phyloP scores from a whole-genome alignment of 2,888 invertebrate species.

The Spodoptera exigua region DNA sequence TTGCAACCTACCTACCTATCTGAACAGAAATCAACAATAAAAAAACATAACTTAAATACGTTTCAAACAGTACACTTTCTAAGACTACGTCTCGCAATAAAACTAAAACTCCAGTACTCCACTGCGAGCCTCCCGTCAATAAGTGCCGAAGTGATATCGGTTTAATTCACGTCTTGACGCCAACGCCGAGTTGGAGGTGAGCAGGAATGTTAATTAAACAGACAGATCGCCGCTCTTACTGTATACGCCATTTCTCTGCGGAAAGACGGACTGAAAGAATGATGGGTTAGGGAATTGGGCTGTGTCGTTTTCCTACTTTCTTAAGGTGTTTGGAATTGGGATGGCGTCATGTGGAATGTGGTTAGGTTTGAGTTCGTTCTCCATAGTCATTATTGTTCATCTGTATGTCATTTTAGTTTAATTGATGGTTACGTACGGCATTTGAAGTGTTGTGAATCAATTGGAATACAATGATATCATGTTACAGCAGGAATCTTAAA shows the following conservation, averaged over 20 bases:
- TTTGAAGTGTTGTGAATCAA: no score
- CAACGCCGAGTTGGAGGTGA: constrained; percentile 65
- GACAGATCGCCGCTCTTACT: constrained; percentile 70
- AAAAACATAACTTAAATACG: no score
- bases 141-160: constrained; percentile 79
- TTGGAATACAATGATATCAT: no score
- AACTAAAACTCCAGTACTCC: constrained; percentile 43
- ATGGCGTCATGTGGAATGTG: constrained; percentile 4
- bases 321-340: background rate
- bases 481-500: no score
- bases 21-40: no score
- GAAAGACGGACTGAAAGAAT: constrained; percentile 44
- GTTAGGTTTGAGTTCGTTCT: background rate
- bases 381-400: no score
- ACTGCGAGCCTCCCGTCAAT: constrained; percentile 75
- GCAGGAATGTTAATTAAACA: constrained; percentile 86
- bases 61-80: no score
- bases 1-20: no score
- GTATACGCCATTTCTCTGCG: constrained; percentile 47
- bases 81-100: background rate
- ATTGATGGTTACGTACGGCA: no score
- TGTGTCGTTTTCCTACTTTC: constrained; percentile 5
- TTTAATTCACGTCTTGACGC: constrained; percentile 82
- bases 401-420: no score
- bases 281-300: constrained; percentile 40